phyloP scores from a whole-genome alignment of 2,113 vertebrate species.

The Leptobrachium leishanense region DNA sequence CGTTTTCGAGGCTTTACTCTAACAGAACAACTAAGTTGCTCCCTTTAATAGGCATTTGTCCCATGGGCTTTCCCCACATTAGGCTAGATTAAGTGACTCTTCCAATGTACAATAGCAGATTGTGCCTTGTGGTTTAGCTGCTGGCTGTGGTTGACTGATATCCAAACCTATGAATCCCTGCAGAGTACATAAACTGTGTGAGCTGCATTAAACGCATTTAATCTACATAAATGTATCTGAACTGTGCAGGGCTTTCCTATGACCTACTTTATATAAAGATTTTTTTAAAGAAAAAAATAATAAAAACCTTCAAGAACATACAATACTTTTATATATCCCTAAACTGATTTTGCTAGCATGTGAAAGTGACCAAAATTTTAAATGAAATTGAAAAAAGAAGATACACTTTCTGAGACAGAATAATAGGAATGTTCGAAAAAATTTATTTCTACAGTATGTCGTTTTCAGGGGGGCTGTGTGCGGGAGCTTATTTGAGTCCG shows the following conservation, averaged over 20 bases:
- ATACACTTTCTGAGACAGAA: too few relatives aligned
- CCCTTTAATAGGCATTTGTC: slow-evolving; percentile 67
- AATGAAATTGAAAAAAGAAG: too few relatives aligned
- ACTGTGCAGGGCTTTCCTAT: slow-evolving; percentile 69
- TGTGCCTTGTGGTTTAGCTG: slow-evolving; percentile 73
- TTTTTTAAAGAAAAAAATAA: not conserved
- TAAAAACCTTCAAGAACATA: too few relatives aligned
- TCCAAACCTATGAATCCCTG: slow-evolving; percentile 76
- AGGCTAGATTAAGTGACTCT: slow-evolving; percentile 82
- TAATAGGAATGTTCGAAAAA: too few relatives aligned
- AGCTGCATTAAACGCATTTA: slow-evolving; percentile 75
- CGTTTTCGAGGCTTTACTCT: slow-evolving; percentile 60
- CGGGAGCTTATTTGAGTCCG: too few relatives aligned
- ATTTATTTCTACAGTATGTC: too few relatives aligned
- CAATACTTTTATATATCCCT: too few relatives aligned
- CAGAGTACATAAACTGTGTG: slow-evolving; percentile 73
- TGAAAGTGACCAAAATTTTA: too few relatives aligned
- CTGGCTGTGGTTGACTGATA: slow-evolving; percentile 85
- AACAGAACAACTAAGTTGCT: slow-evolving; percentile 61
- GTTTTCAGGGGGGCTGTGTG: too few relatives aligned
- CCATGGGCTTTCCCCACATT: slow-evolving; percentile 74
- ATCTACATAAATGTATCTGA: slow-evolving; percentile 80
- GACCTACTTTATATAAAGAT: slow-evolving; percentile 52
- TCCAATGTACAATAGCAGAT: slow-evolving; percentile 79
- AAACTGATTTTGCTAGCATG: too few relatives aligned